Evolutionary conservation across 2,888 invertebrate species (phyloP), one percentile per base, ranked within the genome.

Genomic region (Azorinus chamasolen): DNA sequence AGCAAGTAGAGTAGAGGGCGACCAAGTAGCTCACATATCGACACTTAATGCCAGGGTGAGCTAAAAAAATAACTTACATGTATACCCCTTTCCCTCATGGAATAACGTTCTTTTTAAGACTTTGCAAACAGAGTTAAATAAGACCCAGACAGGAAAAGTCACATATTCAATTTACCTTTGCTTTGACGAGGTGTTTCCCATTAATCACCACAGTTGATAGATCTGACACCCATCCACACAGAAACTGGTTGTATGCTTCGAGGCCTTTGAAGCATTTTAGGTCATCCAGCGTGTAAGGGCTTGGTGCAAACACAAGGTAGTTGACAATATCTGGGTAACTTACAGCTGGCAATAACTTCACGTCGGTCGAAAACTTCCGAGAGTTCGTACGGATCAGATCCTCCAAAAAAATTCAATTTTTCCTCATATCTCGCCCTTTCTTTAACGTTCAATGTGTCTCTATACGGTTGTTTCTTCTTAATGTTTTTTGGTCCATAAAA

Each of bases 211-310:
- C 18, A 16, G 24, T 39, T 41, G 16, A 12, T 6, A 12, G 43
- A 8, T 80, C 76, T 27, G 72, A 39, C 4, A 80, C 80, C 65
- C 71, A 81, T 12, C 81, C 81, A 45, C n/a, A 46, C 12, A 74
- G 69, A 54, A 81, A 74, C 51, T 81, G 73, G 20, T 81, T 81
- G 51, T 78, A 74, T 1, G 78, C 74, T 12, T 70, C 74, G 14
- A 81, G 27, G 20, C 8, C 5, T 24, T 58, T 41, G 12, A 5
- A 43, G 5, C 43, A 12, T 43, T 58, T 58, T 43, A 43, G 43
- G n/a, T 58, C 58, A 22, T 58, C 32, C 14, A 10, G 8, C 3
- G 20, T 58, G 43, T 58, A 58, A 10, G 58, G 22, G 43, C 58
- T 58, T 43, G 41, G 58, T 22, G 58, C 22, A 43, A 41, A 58